A percentile compares a stretch with the other conserved stretches of the same genome.
Conservation (phyloP, 1,140 invertebrate species). For the Danaus plexippus region DNA sequence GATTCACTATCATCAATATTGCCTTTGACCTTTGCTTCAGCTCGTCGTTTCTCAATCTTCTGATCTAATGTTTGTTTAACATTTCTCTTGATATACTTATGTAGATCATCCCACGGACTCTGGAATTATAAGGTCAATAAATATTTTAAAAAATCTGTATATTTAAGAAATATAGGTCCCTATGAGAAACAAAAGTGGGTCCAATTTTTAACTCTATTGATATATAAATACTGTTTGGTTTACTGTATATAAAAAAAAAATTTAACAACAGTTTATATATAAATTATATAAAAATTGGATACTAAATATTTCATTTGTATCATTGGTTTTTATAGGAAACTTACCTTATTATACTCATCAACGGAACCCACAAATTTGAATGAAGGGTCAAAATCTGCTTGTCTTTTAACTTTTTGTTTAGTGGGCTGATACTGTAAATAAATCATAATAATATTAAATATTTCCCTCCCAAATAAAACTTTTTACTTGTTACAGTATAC, state of each 20-base stretch:
- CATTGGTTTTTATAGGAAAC: not conserved
- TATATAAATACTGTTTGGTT: too few relatives aligned
- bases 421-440: constrained; percentile 82
- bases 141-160: too few relatives aligned
- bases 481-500: too few relatives aligned
- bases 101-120: constrained; percentile 89
- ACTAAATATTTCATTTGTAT: not conserved
- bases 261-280: too few relatives aligned
- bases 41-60: constrained; percentile 81
- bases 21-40: constrained; percentile 59
- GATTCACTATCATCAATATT: constrained; percentile 60
- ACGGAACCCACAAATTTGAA: constrained; percentile 83
- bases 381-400: constrained; percentile 80
- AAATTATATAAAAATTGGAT: too few relatives aligned
- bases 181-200: too few relatives aligned
- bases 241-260: too few relatives aligned
- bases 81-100: constrained; percentile 87
- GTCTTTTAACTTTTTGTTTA: constrained; percentile 80
- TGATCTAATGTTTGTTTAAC: constrained; percentile 87
- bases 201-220: too few relatives aligned
- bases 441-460: not conserved
- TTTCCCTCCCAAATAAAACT: not conserved
- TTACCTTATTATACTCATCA: constrained; percentile 81
- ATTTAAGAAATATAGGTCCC: too few relatives aligned
- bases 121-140: not conserved